Conservation (phyloP, 1,140 invertebrate genomes). For the Zaprionus capensis region DNA sequence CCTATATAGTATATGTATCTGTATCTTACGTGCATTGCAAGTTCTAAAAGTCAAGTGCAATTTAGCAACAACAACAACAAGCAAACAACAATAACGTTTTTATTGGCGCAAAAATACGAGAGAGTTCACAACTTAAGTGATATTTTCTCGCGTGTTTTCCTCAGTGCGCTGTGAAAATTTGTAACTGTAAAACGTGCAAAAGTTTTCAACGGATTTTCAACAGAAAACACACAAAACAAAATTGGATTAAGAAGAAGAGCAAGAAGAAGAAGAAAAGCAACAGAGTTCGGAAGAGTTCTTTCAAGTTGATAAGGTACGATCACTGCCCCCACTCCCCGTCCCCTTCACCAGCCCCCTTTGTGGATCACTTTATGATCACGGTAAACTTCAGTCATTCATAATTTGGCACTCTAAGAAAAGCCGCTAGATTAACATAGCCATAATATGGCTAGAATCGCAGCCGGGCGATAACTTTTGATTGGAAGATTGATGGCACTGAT, state of each 20-base stretch:
- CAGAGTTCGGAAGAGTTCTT: background rate
- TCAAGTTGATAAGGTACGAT: slow-evolving; percentile 1
- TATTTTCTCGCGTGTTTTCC: slow-evolving; percentile 14
- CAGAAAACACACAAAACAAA: background rate
- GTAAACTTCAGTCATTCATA: slow-evolving; percentile 40
- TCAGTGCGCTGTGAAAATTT: slow-evolving; percentile 38
- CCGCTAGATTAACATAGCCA: slow-evolving; percentile 49
- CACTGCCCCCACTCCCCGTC: background rate
- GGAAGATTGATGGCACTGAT: slow-evolving; percentile 37
- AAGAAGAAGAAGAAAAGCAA: background rate
- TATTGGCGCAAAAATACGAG: slow-evolving; percentile 66
- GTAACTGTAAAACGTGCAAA: slow-evolving; percentile 42
- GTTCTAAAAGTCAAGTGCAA: slow-evolving; percentile 78
- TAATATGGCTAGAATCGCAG: slow-evolving; percentile 22
- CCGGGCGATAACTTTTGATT: slow-evolving; percentile 45
- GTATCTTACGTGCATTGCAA: slow-evolving; percentile 55
- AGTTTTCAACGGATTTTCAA: slow-evolving; percentile 5
- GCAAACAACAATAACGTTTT: slow-evolving; percentile 73
- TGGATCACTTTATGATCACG: slow-evolving; percentile 27
- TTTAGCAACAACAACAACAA: slow-evolving; percentile 54
- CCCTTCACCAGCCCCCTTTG: background rate
- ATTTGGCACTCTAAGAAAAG: slow-evolving; percentile 21
- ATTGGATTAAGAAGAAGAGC: background rate
- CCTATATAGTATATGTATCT: slow-evolving; percentile 13
- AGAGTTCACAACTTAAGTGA: slow-evolving; percentile 35